phyloP scores from a whole-genome alignment of 2,888 invertebrate genomes.

The Leucophenga montana region DNA sequence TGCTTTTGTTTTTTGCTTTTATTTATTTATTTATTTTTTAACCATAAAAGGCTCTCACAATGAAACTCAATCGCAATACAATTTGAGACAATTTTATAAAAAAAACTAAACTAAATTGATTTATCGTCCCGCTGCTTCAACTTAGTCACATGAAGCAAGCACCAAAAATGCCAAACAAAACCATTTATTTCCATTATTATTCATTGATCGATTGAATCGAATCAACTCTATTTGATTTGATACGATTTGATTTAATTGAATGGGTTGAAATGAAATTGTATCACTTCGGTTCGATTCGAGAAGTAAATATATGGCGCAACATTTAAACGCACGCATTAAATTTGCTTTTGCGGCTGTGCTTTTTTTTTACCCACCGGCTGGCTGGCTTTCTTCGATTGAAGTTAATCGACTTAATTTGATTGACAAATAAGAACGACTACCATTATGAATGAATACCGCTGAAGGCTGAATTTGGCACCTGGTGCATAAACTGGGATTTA shows the following conservation, averaged over 20 bases:
- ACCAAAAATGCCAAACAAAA: slow-evolving; percentile 26
- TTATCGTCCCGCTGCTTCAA: slow-evolving; percentile 59
- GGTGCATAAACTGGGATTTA: background rate
- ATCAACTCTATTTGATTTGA: slow-evolving; percentile 28
- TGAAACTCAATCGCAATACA: slow-evolving; percentile 41
- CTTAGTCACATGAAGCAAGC: no score
- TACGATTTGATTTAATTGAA: slow-evolving; percentile 62
- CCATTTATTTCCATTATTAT: slow-evolving; percentile 6
- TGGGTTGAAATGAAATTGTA: slow-evolving; percentile 24
- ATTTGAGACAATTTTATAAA: slow-evolving; percentile 53
- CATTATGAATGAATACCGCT: slow-evolving; percentile 11
- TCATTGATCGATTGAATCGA: slow-evolving; percentile 22
- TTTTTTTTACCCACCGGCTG: slow-evolving; percentile 42
- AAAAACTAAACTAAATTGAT: slow-evolving; percentile 52
- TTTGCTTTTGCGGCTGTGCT: slow-evolving; percentile 30
- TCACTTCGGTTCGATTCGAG: slow-evolving; percentile 33
- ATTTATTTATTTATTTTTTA: background rate
- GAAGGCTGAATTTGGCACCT: background rate
- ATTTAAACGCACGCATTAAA: slow-evolving; percentile 48
- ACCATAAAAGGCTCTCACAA: slow-evolving; percentile 1
- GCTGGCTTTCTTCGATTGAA: slow-evolving; percentile 34
- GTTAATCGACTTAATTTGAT: slow-evolving; percentile 57
- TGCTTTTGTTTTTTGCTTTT: background rate
- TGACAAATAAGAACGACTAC: slow-evolving; percentile 43
- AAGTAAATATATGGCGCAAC: slow-evolving; percentile 43